These are phyloP conservation scores for Sipha flava DNA, from an alignment of 1,140 invertebrate species.

Conservation along the genomic window DNA sequence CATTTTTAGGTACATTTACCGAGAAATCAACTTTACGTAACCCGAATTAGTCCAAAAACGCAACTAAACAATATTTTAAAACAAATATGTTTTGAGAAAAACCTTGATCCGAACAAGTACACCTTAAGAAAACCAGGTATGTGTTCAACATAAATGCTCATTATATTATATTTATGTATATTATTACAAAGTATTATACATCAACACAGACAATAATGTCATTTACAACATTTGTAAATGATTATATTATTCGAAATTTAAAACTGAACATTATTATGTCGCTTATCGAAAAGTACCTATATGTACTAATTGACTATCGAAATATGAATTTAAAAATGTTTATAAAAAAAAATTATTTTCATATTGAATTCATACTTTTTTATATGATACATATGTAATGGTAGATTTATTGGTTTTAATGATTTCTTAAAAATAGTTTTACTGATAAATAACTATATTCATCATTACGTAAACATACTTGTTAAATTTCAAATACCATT, in stretches of 20 bases:
- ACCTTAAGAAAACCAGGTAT: conserved; percentile 68
- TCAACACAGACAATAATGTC: too few species aligned
- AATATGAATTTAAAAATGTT: neutral
- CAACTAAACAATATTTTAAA: conserved; percentile 57
- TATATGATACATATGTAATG: neutral
- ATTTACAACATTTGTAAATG: neutral
- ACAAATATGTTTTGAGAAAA: conserved; percentile 71
- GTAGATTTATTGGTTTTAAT: neutral
- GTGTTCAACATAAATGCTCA: too few species aligned
- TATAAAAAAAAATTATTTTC: neutral
- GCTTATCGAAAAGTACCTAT: neutral
- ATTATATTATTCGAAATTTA: neutral
- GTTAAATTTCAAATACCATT: neutral
- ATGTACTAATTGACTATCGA: neutral
- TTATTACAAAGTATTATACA: too few species aligned
- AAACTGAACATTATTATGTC: neutral
- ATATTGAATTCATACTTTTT: neutral
- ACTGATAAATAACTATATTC: neutral
- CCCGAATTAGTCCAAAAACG: conserved; percentile 59
- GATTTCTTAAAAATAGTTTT: neutral
- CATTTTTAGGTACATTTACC: conserved; percentile 66
- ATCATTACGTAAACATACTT: neutral
- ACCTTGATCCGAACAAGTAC: conserved; percentile 63
- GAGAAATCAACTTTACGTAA: conserved; percentile 70
- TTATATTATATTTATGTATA: neutral